These are phyloP conservation scores for Mesocentrotus franciscanus DNA, from an alignment of 53 echinoderm and acorn worm species.

Conservation along the genomic window DNA sequence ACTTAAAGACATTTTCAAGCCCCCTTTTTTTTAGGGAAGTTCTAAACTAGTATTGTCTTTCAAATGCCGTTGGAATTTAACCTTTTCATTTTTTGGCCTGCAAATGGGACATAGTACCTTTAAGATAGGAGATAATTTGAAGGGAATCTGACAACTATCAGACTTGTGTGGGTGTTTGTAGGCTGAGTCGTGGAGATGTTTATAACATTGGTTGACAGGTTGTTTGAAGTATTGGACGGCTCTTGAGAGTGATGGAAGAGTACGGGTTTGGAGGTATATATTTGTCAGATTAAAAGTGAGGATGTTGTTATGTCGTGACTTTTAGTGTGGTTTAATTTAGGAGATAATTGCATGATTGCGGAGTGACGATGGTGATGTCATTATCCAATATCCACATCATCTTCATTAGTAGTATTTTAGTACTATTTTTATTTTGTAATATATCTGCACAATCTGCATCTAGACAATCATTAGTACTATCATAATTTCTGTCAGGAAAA, in stretches of 20 bases:
- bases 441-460: too few species aligned
- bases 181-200: constrained; percentile 13
- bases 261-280: background rate
- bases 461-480: background rate
- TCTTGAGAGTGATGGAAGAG: background rate
- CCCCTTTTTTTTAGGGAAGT: too few species aligned
- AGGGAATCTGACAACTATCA: background rate
- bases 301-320: background rate
- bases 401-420: background rate
- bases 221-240: background rate
- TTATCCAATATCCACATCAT: background rate
- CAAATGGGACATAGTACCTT: too few species aligned
- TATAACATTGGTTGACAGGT: background rate
- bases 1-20: too few species aligned
- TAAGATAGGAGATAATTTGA: background rate
- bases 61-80: too few species aligned
- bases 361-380: background rate
- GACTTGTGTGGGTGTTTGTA: background rate
- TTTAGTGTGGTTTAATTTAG: background rate
- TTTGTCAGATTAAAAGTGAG: background rate
- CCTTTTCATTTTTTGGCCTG: too few species aligned
- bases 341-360: background rate
- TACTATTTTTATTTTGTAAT: background rate
- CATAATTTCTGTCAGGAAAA: background rate
- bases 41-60: too few species aligned